phyloP scores from a whole-genome alignment of 2,797 vertebrate genomes.

The Prunella strophiata region DNA sequence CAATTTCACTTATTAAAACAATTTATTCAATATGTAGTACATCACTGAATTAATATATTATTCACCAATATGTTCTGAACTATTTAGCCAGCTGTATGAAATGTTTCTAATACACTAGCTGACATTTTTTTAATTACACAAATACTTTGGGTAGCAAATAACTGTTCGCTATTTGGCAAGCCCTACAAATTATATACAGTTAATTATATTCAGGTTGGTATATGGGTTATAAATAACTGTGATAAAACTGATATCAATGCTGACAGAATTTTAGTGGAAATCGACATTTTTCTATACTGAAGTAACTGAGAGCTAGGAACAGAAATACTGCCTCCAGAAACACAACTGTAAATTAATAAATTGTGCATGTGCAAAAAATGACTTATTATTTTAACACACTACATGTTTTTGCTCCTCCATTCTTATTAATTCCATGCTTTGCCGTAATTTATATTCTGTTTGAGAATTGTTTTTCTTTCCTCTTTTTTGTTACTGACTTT shows the following conservation, averaged over 20 bases:
- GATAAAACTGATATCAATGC: constrained; percentile 48
- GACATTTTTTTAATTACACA: constrained; percentile 70
- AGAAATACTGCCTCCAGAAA: constrained; percentile 35
- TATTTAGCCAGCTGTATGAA: constrained; percentile 62
- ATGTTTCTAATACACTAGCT: constrained; percentile 65
- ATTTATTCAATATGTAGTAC: constrained; percentile 46
- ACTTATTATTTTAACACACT: constrained; percentile 1
- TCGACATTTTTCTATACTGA: constrained; percentile 42
- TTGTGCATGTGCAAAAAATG: neutral
- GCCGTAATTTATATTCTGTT: neutral
- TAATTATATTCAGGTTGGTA: constrained; percentile 64
- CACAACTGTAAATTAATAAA: constrained; percentile 23
- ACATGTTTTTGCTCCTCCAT: neutral
- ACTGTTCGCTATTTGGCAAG: constrained; percentile 57
- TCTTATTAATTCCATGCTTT: constrained; percentile 1
- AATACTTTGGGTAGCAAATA: constrained; percentile 64
- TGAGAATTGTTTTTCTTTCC: neutral
- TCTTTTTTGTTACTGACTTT: neutral
- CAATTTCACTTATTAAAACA: constrained; percentile 62
- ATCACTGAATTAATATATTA: constrained; percentile 64
- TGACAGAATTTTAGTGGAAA: constrained; percentile 61
- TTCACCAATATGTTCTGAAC: constrained; percentile 51
- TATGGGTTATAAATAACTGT: constrained; percentile 59
- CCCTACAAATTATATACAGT: constrained; percentile 42
- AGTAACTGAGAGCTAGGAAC: constrained; percentile 35